Base-by-base conservation (phyloP, 1,140 invertebrate species). In the Drosophila asahinai region DNA sequence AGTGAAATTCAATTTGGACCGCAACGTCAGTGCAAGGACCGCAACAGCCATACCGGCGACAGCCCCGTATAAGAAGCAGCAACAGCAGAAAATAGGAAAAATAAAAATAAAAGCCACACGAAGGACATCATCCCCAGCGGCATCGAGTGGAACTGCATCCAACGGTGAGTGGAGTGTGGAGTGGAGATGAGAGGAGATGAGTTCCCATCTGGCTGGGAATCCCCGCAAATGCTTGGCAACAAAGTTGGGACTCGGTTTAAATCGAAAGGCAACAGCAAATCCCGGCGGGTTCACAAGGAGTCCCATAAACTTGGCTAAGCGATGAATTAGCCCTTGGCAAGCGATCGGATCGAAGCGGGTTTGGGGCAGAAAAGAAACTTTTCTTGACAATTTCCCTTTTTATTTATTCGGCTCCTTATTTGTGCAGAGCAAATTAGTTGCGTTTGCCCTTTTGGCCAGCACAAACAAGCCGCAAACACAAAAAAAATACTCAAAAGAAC, bases 1-100 rank as follows among this genome's bases (percentile, higher is more conserved):
- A 87, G 81, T 84, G 84, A 84, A 84, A 84, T 81, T 87, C 81
- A 84, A 89, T 89, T 87, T 81, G 51, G 65, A 81, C 68, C 84
- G 63, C 81, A 84, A 80, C 80, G 59, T 66, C 80, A 82, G 70
- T 66, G 59, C 52, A 75, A 74, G 68, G 60, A 61, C 57, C 81
- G 49, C 54, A 72, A 58, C 51, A 78, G 48, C 71, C 43, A 22
- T 42, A 22, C 43, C 40, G 72, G 47, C 75, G 38, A 70, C 65
- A 59, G 55, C 51, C 17, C 22, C 19, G 38, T 30, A 72, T 47
- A 78, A 48, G 51, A 40, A 58, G 51, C 15, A 43, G 12, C 33
- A 22, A 19, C 40, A 36, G 43, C 70, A 49, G 57, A 66, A 68
- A 66, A 73, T 77, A 80, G 72, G 76, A 76, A 72, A 82, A 62